These are phyloP conservation scores for Aplidium turbinatum DNA, from an alignment of 23 tunicate genomes.

Conservation along the genomic window DNA sequence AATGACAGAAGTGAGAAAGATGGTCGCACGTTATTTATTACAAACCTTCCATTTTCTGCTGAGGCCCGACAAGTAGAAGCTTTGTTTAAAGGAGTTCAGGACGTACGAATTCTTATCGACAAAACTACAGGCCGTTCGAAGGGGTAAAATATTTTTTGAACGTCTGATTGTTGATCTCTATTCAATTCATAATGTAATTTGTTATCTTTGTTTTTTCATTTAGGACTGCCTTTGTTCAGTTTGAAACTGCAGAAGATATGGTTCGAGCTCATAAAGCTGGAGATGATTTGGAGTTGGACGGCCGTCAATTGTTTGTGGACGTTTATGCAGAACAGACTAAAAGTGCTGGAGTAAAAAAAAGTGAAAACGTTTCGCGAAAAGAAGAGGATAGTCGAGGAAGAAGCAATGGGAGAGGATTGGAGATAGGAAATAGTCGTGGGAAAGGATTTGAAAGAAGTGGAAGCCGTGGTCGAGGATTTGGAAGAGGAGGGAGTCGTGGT, in stretches of 20 bases:
- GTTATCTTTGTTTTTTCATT: background rate
- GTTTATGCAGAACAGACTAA: too few relatives aligned
- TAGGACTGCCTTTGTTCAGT: slow-evolving; percentile 81
- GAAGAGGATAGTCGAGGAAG: too few relatives aligned
- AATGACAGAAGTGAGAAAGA: slow-evolving; percentile 32
- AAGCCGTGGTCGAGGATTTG: background rate
- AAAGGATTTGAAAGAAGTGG: too few relatives aligned
- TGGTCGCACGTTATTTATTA: slow-evolving; percentile 70
- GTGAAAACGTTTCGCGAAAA: too few relatives aligned
- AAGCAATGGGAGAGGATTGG: too few relatives aligned
- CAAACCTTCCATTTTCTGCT: slow-evolving; percentile 72
- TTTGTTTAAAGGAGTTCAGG: slow-evolving; percentile 66
- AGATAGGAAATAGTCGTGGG: too few relatives aligned
- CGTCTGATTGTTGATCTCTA: background rate
- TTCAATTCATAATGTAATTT: background rate
- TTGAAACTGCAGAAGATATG: slow-evolving; percentile 40
- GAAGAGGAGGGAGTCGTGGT: too few relatives aligned
- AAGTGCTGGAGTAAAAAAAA: too few relatives aligned
- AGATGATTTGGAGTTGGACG: slow-evolving; percentile 70
- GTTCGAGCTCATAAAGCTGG: slow-evolving; percentile 48
- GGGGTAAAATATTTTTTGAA: slow-evolving; percentile 45
- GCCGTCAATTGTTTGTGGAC: slow-evolving; percentile 64
- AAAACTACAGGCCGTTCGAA: slow-evolving; percentile 52
- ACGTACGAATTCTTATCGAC: slow-evolving; percentile 70
- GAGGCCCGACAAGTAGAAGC: slow-evolving; percentile 43